Conservation (phyloP, 37 sponge, comb jelly and placozoan species). For the Chondrosia reniformis region DNA sequence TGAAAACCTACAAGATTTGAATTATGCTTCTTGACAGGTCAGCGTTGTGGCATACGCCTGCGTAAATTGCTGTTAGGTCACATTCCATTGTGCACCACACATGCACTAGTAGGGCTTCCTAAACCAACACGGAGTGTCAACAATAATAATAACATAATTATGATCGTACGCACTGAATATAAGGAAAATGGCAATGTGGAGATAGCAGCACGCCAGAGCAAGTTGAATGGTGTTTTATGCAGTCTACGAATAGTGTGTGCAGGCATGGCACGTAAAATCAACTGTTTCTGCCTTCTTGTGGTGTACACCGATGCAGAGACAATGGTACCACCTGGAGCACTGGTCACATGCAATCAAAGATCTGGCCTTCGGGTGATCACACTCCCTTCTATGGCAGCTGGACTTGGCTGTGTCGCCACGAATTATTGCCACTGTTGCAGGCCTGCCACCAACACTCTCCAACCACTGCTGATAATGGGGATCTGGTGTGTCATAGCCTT, state of each 20-base stretch:
- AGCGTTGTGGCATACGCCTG: not conserved
- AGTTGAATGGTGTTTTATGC: not conserved
- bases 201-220: not conserved
- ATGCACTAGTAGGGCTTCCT: conserved; percentile 3
- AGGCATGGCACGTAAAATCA: not conserved
- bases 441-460: not conserved
- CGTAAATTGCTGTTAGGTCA: not conserved
- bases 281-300: not conserved
- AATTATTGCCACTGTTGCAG: not conserved
- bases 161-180: too few species aligned
- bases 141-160: too few species aligned
- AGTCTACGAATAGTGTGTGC: not conserved
- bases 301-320: not conserved
- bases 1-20: not conserved
- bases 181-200: too few species aligned
- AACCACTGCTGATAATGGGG: not conserved
- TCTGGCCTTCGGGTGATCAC: not conserved
- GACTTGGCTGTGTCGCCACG: not conserved
- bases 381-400: not conserved
- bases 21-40: not conserved
- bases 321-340: not conserved
- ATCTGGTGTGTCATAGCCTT: conserved; percentile 3
- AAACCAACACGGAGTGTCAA: too few species aligned
- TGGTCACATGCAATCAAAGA: not conserved
- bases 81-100: conserved; percentile 1